These are phyloP conservation scores for Pterostichus madidus DNA, from an alignment of 2,888 invertebrate species.

Conservation along the genomic window DNA sequence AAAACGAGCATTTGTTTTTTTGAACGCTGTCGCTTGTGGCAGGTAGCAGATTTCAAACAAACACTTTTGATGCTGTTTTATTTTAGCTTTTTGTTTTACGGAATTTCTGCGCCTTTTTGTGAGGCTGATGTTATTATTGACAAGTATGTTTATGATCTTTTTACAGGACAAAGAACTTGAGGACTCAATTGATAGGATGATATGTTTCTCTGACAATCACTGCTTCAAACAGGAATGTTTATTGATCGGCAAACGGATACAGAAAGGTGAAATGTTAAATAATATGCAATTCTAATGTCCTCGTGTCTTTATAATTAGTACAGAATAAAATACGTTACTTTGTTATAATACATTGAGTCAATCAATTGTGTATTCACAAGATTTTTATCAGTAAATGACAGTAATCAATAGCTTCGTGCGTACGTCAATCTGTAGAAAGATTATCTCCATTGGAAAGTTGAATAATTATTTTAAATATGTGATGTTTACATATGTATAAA, in stretches of 20 bases:
- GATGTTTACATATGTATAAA: no score
- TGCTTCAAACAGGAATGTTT: background rate
- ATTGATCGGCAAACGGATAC: background rate
- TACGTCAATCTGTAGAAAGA: background rate
- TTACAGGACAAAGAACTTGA: constrained; percentile 21
- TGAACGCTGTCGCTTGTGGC: constrained; percentile 31
- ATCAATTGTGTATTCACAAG: constrained; percentile 3
- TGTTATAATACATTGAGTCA: background rate
- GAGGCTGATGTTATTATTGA: constrained; percentile 19
- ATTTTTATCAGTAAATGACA: constrained; percentile 8
- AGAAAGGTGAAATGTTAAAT: background rate
- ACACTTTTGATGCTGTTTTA: constrained; percentile 53
- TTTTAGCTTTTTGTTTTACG: constrained; percentile 48
- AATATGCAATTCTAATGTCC: background rate
- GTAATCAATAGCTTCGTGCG: constrained; percentile 16
- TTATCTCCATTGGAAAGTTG: no score
- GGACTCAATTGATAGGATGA: constrained; percentile 14
- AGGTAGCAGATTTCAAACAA: constrained; percentile 57
- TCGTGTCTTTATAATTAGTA: constrained; percentile 1
- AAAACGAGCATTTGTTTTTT: constrained; percentile 51
- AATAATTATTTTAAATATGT: no score
- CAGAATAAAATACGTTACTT: background rate
- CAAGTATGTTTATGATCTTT: constrained; percentile 34
- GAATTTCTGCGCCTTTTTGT: constrained; percentile 13
- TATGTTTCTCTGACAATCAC: background rate